Percentiles rank a stretch among this genome's conserved stretches.
These are phyloP conservation scores for Oscheius sp. DNA, from an alignment of 2,888 invertebrate genomes.

Conservation along the genomic window DNA sequence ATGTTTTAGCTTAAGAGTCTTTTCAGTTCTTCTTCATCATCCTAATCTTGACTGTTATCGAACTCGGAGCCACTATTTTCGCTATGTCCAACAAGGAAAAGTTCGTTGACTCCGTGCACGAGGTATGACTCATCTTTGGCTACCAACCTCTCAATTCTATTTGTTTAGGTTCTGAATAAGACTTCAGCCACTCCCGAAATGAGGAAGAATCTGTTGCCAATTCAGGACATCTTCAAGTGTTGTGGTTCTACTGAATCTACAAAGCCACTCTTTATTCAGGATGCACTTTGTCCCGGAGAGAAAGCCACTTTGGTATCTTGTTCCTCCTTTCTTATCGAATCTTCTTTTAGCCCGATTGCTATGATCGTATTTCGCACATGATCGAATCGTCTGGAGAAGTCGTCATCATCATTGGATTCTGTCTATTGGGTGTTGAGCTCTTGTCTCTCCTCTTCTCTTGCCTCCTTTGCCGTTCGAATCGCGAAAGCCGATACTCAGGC, in stretches of 20 bases:
- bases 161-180: slow-evolving; percentile 52
- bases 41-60: slow-evolving; percentile 58
- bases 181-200: slow-evolving; percentile 40
- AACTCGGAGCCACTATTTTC: slow-evolving; percentile 60
- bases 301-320: not conserved
- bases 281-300: slow-evolving; percentile 45
- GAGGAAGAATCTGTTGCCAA: slow-evolving; percentile 61
- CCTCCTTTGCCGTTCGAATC: slow-evolving; percentile 61
- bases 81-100: slow-evolving; percentile 58
- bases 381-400: slow-evolving; percentile 54
- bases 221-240: slow-evolving; percentile 62
- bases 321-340: not conserved
- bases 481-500: slow-evolving; percentile 53
- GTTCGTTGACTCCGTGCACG: slow-evolving; percentile 55
- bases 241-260: slow-evolving; percentile 66
- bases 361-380: slow-evolving; percentile 51
- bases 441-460: slow-evolving; percentile 65
- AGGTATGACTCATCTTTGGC: slow-evolving; percentile 26
- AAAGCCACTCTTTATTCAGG: slow-evolving; percentile 42
- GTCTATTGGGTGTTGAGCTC: slow-evolving; percentile 55
- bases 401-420: slow-evolving; percentile 45
- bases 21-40: slow-evolving; percentile 65
- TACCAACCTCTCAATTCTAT: too few relatives aligned
- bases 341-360: slow-evolving; percentile 61
- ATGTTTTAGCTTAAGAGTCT: not conserved